These are phyloP conservation scores for Rhynchonema sp. DNA, from an alignment of 2,888 invertebrate species.

Conservation along the genomic window DNA sequence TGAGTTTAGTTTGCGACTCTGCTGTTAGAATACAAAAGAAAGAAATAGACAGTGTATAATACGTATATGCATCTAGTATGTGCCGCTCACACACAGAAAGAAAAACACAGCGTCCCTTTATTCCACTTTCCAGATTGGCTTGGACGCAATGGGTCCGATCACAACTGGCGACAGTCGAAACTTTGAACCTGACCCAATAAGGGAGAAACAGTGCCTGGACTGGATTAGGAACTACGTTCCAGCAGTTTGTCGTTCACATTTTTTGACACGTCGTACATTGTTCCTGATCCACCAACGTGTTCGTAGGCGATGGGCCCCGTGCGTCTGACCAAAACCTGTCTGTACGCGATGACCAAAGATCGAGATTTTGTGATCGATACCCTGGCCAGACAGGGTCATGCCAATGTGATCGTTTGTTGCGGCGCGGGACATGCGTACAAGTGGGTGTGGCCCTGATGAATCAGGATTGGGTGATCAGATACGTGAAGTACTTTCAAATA, in stretches of 20 bases:
- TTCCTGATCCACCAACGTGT: too few species aligned
- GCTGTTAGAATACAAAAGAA: too few species aligned
- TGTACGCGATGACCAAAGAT: constrained; percentile 29
- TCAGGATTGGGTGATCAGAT: too few species aligned
- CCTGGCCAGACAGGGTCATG: constrained; percentile 17
- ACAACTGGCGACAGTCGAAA: constrained; percentile 17
- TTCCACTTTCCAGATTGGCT: not conserved
- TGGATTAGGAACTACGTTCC: constrained; percentile 20
- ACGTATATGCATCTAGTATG: too few species aligned
- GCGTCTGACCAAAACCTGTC: constrained; percentile 25
- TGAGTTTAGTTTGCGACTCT: too few species aligned
- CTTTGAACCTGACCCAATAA: constrained; percentile 20
- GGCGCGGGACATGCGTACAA: not conserved
- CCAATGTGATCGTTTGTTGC: constrained; percentile 12
- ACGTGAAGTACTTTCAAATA: not conserved
- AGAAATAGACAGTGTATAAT: not conserved
- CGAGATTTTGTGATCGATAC: constrained; percentile 26
- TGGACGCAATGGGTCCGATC: constrained; percentile 7
- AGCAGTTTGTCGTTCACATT: constrained; percentile 1
- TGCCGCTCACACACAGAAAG: too few species aligned
- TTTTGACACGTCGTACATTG: too few species aligned
- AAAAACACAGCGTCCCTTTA: too few species aligned
- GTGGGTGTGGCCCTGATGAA: too few species aligned
- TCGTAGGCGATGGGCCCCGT: constrained; percentile 25
- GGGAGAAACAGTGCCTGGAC: constrained; percentile 17